Base-by-base conservation (phyloP, 2,888 invertebrate genomes). In the Nudaria mundana region DNA sequence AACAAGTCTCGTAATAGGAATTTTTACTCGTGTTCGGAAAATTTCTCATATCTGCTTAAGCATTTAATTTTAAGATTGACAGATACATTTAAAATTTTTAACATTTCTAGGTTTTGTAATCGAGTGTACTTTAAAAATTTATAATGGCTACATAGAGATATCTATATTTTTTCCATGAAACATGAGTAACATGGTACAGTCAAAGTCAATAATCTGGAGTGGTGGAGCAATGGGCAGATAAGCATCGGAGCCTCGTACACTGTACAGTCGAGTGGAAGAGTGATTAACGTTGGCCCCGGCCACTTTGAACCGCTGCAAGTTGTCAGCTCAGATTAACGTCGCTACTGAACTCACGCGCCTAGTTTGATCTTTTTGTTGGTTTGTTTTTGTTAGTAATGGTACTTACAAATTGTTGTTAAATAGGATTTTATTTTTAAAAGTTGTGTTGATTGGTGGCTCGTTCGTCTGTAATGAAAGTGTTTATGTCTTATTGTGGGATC, bases 161-260 rank as follows among this genome's bases (percentile, higher is more conserved):
- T 56, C 52, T 60, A 56, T 56, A 52, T 51, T 56, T 59, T 49
- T 54, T 54, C 51, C 54, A 43, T 49, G 52, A 56, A 50, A 60
- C 56, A 47, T 47, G 51, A 60, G 56, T 47, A 56, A 46, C 56
- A 54, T 56, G 65, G 69, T 66, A 69, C 67, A 68, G 71, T 75
- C 78, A 68, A 55, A 67, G 75, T 71, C 76, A 67, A 76, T 76
- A 65, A 72, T 69, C 64, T 70, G 66, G 60, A 66, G 68, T 64
- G 71, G 58, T 65, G 57, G 65, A 55, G 63, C 67, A 65, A 70
- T 69, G 66, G 60, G 70, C 71, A 66, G 69, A 81, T 80, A 81
- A 74, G 69, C 74, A 81, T 77, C 76, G 79, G 79, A 74, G 66
- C 74, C 79, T 76, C 75, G 79, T 62, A 79, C 76, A 76, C 67